A percentile compares a stretch with the other conserved stretches of the same genome.
Conservation (phyloP, 2,797 vertebrate species). For the Hippopotamyrus pictus region DNA sequence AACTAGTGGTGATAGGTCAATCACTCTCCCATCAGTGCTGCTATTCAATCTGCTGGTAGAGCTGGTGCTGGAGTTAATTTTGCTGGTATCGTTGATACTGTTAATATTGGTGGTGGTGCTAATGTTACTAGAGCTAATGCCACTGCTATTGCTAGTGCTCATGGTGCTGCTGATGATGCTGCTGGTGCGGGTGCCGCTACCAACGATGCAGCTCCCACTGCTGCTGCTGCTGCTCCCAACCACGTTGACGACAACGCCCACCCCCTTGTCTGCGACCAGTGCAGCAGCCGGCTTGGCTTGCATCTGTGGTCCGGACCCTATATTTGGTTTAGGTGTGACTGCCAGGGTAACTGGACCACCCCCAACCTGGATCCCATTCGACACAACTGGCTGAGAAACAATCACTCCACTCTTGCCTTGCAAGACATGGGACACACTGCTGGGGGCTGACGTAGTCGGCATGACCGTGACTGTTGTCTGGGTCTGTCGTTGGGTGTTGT, state of each 20-base stretch:
- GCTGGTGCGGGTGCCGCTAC: slow-evolving; percentile 43
- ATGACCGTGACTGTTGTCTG: slow-evolving; percentile 75
- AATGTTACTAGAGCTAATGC: slow-evolving; percentile 41
- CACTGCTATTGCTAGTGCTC: slow-evolving; percentile 45
- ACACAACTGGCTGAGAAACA: slow-evolving; percentile 72
- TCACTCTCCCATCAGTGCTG: slow-evolving; percentile 34
- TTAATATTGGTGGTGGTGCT: slow-evolving; percentile 41
- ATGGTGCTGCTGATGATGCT: slow-evolving; percentile 33
- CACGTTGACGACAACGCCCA: slow-evolving; percentile 44
- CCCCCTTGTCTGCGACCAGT: slow-evolving; percentile 57
- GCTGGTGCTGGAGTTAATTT: slow-evolving; percentile 48
- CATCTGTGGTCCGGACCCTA: slow-evolving; percentile 53
- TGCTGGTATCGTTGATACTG: slow-evolving; percentile 58
- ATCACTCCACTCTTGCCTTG: slow-evolving; percentile 73
- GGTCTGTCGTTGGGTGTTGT: slow-evolving; percentile 51
- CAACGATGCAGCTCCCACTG: slow-evolving; percentile 51
- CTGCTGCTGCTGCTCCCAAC: slow-evolving; percentile 50
- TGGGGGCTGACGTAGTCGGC: slow-evolving; percentile 68
- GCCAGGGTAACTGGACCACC: slow-evolving; percentile 70
- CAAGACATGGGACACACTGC: slow-evolving; percentile 73
- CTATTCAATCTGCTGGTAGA: slow-evolving; percentile 44
- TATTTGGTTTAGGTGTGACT: slow-evolving; percentile 64
- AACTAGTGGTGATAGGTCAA: slow-evolving; percentile 39
- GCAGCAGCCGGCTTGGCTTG: slow-evolving; percentile 52
- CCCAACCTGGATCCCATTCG: slow-evolving; percentile 72